Percentiles rank a stretch among this genome's conserved stretches.
Conservation (phyloP, 53 echinoderm and acorn worm genomes). For the Paelopatides confundens region DNA sequence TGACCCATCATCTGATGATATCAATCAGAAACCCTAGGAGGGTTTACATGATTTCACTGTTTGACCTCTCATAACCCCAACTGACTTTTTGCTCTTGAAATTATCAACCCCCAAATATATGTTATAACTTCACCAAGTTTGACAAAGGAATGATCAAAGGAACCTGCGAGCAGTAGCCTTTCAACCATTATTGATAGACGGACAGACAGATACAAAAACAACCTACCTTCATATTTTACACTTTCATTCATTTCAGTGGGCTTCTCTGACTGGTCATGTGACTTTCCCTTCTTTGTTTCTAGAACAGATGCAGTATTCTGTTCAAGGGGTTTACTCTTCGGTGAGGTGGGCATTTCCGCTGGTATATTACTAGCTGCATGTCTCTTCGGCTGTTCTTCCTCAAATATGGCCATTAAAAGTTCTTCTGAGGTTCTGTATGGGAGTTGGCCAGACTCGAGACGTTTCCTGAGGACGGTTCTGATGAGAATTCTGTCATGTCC, state of each 20-base stretch:
- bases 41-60: too few species aligned
- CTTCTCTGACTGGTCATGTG: background rate
- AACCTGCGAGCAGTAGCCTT: too few species aligned
- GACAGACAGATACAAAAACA: too few species aligned
- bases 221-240: too few species aligned
- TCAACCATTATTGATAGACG: too few species aligned
- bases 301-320: background rate
- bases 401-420: conserved; percentile 63
- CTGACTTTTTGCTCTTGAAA: too few species aligned
- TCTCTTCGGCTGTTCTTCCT: conserved; percentile 20
- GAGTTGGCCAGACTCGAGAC: conserved; percentile 11
- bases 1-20: too few species aligned
- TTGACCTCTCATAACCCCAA: too few species aligned
- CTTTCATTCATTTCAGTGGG: background rate
- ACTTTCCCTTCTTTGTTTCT: background rate
- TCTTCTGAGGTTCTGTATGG: conserved; percentile 53
- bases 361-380: background rate
- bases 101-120: too few species aligned
- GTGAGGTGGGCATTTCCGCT: background rate
- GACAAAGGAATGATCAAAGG: too few species aligned
- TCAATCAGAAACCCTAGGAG: too few species aligned
- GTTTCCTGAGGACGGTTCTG: conserved; percentile 48
- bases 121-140: too few species aligned
- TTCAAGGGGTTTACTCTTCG: background rate
- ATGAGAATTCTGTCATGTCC: conserved; percentile 56